Evolutionary conservation across 1,140 invertebrate genomes (phyloP).

Genomic region (Acarapis woodi): DNA sequence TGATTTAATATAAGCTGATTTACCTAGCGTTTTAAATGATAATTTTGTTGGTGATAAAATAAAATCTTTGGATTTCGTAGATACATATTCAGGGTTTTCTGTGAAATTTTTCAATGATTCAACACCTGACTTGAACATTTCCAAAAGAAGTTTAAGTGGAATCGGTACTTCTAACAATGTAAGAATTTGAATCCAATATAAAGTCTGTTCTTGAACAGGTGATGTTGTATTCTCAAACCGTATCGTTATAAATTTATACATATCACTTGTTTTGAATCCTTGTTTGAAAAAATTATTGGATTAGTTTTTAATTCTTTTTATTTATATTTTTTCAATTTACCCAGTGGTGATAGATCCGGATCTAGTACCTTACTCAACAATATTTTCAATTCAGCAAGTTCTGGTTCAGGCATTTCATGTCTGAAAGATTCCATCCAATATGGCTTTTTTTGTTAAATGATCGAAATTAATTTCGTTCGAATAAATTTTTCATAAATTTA

Average conservation of each 20-base stretch:
- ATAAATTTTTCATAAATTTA: constrained; percentile 7
- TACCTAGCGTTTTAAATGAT: too few species aligned
- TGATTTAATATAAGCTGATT: too few species aligned
- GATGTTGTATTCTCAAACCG: constrained; percentile 53
- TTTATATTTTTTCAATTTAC: too few species aligned
- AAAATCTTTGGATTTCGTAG: too few species aligned
- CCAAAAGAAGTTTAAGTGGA: constrained; percentile 48
- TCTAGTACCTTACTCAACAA: constrained; percentile 82
- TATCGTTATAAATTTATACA: constrained; percentile 75
- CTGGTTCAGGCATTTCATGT: constrained; percentile 70
- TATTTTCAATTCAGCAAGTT: constrained; percentile 63
- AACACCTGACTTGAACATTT: constrained; percentile 58
- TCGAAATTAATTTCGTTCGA: constrained; percentile 27
- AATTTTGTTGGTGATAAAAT: too few species aligned
- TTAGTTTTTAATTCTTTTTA: too few species aligned
- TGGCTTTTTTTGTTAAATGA: constrained; percentile 38
- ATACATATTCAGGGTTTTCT: too few species aligned
- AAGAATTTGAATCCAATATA: constrained; percentile 79
- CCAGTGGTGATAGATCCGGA: constrained; percentile 72
- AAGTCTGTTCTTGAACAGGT: constrained; percentile 65
- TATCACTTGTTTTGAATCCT: constrained; percentile 68
- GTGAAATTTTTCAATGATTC: constrained; percentile 14
- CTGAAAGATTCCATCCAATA: constrained; percentile 46
- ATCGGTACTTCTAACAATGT: constrained; percentile 64
- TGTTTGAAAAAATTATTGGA: too few species aligned